These are phyloP conservation scores for Temnothorax unifasciatus DNA, from an alignment of 2,888 invertebrate genomes.

Conservation along the genomic window DNA sequence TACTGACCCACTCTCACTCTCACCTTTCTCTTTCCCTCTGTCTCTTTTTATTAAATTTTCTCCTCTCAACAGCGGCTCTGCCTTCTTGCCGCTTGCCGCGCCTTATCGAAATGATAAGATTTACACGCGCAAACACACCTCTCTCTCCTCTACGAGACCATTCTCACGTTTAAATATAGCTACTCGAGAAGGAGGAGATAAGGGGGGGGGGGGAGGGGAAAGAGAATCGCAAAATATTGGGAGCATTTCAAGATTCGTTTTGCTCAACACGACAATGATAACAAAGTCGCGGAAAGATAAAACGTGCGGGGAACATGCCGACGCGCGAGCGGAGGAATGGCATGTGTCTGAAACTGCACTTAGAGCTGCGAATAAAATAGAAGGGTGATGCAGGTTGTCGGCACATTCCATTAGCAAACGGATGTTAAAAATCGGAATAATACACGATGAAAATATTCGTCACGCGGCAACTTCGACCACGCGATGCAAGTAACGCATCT, in stretches of 20 bases:
- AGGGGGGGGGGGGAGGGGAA: neutral
- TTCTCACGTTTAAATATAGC: neutral
- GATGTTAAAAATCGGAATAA: constrained; percentile 11
- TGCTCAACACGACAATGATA: neutral
- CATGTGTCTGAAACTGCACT: neutral
- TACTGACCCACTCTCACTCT: constrained; percentile 60
- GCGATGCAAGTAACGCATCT: neutral
- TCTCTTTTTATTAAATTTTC: constrained; percentile 34
- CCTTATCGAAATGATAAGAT: constrained; percentile 7
- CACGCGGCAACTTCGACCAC: neutral
- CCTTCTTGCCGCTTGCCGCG: neutral
- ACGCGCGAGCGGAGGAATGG: neutral
- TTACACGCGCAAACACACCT: neutral
- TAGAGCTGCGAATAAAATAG: neutral
- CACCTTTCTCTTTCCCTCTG: constrained; percentile 57
- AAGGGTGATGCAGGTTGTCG: neutral
- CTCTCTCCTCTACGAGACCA: neutral
- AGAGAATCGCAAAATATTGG: neutral
- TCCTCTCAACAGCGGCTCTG: constrained; percentile 18
- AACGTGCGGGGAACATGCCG: neutral
- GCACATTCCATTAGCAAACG: neutral
- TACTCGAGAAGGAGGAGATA: neutral
- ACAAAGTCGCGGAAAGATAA: neutral
- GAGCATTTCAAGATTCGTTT: neutral
- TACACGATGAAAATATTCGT: neutral